Base-by-base conservation (phyloP, 2,113 vertebrate genomes). In the Megaptera novaeangliae region DNA sequence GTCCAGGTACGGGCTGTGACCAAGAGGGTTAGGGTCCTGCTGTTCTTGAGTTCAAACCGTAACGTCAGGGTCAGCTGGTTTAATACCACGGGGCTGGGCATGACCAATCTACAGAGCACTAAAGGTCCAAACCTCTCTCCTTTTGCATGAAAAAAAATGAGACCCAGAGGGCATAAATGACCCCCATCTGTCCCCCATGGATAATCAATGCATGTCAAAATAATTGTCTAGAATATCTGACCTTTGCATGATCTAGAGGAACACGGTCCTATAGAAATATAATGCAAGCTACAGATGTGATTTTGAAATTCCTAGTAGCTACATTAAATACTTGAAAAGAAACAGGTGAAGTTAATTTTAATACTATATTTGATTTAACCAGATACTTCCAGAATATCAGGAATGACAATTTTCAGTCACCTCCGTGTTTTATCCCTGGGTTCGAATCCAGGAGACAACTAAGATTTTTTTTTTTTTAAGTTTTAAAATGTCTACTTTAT, bases 311-410 rank as follows among this genome's bases (percentile, higher is more conserved):
- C 88, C 71, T 75, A 34, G 66, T 46, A 39, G 12, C 20, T 81
- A 82, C 8, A 29, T 83, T 78, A 10, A 25, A 61, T 91, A 68
- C 88, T 3, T 71, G 55, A 88, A 75, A 68, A 27, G 25, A 84
- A 86, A 66, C 13, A 89, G 46, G 21, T 83, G 49, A 78, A 93
- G 49, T 94, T 95, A 72, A 88, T 69, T 80, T 91, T 90, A 71
- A 55, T 46, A 18, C 25, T 92, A 52, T 66, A 44, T 57, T 95
- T 88, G 84, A 59, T 34, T 87, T 82, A 86, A 34, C 5, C 39
- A 83, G 41, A 72, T 39, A 49, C 75, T 57, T 81, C 15, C 29
- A 93, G n/a, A 95, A 31, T 81, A 52, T 85, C 68, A 94, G 41
- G 3, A 96, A 63, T 34, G 31, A 63, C 23, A 93, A 46, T 57